Evolutionary conservation across 2,888 invertebrate genomes (phyloP), one percentile per base, ranked within the genome.

Genomic region (Lydus trimaculatus): DNA sequence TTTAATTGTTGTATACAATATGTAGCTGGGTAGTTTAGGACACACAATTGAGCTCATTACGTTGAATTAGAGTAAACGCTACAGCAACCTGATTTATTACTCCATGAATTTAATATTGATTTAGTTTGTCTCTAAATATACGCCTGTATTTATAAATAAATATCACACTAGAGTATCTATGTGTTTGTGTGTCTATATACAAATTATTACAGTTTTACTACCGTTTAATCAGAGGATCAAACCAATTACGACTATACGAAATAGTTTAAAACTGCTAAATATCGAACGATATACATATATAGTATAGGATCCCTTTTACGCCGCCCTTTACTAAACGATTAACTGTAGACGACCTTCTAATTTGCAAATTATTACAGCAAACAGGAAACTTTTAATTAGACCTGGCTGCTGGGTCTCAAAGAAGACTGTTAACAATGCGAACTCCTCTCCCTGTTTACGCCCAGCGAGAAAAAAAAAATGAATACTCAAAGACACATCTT

Each of bases 401-500:
- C 56, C 2, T n/a, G n/a, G n/a, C n/a, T 2, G 56, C 59, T 36
- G 59, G 25, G 25, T 62, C 61, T 68, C 68, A 68, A 68, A 68
- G 68, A 59, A 65, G 60, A 52, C 59, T 63, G 33, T 66, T 63
- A 69, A 69, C 69, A 69, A 69, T 66, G 48, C 52, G 56, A 69
- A 61, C 56, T 63, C 66, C 63, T 60, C 61, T 25, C 23, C 11
- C 48, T 43, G 0, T 17, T 1, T 17, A 20, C 17, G n/a, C n/a
- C n/a, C n/a, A n/a, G n/a, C n/a, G n/a, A n/a, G n/a, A n/a, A 20
- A 20, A 20, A 71, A 72, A 76, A 76, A 76, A 70, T 2, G 13
- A 2, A 5, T 13, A 70, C 73, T 74, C 75, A 76, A 77, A 76
- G 74, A 76, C 74, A 77, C 69, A 66, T 72, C 73, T 74, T 75